Conservation (phyloP, 2,888 invertebrate genomes). For the Camptogramma bilineatum region DNA sequence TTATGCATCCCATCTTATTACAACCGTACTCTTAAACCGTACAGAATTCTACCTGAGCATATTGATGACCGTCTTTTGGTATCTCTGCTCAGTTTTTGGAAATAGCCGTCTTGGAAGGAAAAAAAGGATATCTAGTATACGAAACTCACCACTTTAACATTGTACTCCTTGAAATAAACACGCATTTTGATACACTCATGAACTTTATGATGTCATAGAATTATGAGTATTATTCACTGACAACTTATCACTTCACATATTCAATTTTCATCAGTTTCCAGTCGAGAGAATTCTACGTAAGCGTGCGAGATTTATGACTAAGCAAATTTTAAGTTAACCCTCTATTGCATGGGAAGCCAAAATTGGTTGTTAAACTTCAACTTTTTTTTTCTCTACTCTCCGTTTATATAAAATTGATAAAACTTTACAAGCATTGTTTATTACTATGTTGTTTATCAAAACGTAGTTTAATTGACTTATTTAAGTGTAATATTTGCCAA, state of each 20-base stretch:
- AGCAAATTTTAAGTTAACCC: slow-evolving; percentile 5
- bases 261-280: slow-evolving; percentile 19
- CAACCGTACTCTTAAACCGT: not conserved
- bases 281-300: slow-evolving; percentile 16
- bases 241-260: slow-evolving; percentile 21
- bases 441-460: too few species aligned
- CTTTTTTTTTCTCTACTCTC: too few species aligned
- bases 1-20: slow-evolving; percentile 27
- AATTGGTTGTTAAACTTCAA: too few species aligned
- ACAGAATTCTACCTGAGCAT: not conserved
- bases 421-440: too few species aligned
- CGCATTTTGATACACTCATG: slow-evolving; percentile 73
- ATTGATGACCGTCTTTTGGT: not conserved
- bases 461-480: too few species aligned
- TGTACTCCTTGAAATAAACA: slow-evolving; percentile 80
- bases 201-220: slow-evolving; percentile 78
- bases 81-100: not conserved
- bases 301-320: slow-evolving; percentile 19
- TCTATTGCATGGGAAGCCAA: too few species aligned
- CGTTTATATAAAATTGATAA: too few species aligned
- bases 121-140: not conserved
- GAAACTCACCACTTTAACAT: slow-evolving; percentile 72
- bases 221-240: slow-evolving; percentile 56
- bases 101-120: not conserved
- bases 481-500: too few species aligned